Conservation (phyloP, 2,797 vertebrate genomes). For the Craterocephalus amniculus region DNA sequence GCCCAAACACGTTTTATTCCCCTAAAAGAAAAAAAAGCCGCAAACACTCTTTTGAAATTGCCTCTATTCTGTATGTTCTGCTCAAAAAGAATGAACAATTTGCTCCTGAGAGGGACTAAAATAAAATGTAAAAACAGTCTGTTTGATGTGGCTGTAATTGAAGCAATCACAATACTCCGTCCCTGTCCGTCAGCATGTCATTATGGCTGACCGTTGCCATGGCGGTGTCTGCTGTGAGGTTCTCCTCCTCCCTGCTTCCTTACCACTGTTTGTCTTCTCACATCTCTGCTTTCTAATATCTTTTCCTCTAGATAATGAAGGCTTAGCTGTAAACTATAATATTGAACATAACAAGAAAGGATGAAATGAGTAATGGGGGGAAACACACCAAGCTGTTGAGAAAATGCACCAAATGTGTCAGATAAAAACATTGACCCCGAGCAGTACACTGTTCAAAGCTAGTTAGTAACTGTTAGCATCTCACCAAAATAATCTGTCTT, state of each 20-base stretch:
- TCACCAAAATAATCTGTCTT: neutral
- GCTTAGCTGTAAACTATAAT: neutral
- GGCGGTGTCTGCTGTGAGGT: slow-evolving; percentile 21
- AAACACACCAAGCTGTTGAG: neutral
- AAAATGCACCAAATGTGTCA: neutral
- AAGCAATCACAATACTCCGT: slow-evolving; percentile 28
- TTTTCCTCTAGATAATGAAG: neutral
- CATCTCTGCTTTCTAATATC: neutral
- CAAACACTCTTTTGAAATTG: slow-evolving; percentile 58
- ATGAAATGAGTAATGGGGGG: neutral
- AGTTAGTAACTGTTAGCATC: neutral
- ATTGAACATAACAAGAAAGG: neutral
- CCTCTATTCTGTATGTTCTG: slow-evolving; percentile 19
- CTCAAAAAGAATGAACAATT: slow-evolving; percentile 49
- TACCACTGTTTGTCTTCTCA: neutral
- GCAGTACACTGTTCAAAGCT: neutral
- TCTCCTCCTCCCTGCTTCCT: slow-evolving; percentile 1
- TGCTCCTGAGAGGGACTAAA: slow-evolving; percentile 38
- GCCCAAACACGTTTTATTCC: slow-evolving; percentile 45
- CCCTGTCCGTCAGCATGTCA: slow-evolving; percentile 13
- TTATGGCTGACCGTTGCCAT: slow-evolving; percentile 55
- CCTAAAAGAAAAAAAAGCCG: slow-evolving; percentile 41
- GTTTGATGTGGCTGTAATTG: slow-evolving; percentile 54
- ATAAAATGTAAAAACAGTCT: slow-evolving; percentile 43
- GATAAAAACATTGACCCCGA: neutral